phyloP scores from a whole-genome alignment of 2,113 vertebrate genomes.

The Oreochromis niloticus region DNA sequence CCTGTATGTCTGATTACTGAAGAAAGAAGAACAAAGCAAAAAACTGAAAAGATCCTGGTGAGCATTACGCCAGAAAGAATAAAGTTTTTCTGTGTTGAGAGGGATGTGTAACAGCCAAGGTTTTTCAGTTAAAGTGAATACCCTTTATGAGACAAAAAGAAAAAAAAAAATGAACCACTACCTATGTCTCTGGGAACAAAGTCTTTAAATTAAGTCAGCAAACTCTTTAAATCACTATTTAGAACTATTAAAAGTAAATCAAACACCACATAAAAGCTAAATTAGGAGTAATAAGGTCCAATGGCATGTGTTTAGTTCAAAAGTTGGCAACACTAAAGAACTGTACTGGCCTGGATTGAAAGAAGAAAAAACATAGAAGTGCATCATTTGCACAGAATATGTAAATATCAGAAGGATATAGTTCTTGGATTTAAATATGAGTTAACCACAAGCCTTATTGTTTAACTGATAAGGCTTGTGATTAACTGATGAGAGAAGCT shows the following conservation, averaged over 20 bases:
- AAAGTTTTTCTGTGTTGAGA: background rate
- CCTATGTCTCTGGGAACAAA: background rate
- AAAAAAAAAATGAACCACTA: background rate
- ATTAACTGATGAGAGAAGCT: background rate
- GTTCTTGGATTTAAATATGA: background rate
- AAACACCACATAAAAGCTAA: slow-evolving; percentile 26
- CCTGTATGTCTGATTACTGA: background rate
- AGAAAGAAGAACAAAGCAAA: background rate
- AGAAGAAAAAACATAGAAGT: background rate
- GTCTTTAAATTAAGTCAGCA: background rate
- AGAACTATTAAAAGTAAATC: slow-evolving; percentile 5
- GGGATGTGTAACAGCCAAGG: background rate
- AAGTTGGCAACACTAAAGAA: background rate
- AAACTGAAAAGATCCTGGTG: background rate
- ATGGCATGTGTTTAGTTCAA: slow-evolving; percentile 19
- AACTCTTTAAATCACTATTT: slow-evolving; percentile 3
- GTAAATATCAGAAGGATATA: background rate
- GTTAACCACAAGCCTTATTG: background rate
- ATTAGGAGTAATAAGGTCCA: background rate
- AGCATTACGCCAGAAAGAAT: background rate
- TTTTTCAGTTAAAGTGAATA: background rate
- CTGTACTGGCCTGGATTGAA: background rate
- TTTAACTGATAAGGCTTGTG: background rate
- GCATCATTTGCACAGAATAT: background rate
- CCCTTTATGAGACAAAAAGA: background rate